Evolutionary conservation across 2,113 vertebrate genomes (phyloP).

Genomic region (Galeopterus variegatus): DNA sequence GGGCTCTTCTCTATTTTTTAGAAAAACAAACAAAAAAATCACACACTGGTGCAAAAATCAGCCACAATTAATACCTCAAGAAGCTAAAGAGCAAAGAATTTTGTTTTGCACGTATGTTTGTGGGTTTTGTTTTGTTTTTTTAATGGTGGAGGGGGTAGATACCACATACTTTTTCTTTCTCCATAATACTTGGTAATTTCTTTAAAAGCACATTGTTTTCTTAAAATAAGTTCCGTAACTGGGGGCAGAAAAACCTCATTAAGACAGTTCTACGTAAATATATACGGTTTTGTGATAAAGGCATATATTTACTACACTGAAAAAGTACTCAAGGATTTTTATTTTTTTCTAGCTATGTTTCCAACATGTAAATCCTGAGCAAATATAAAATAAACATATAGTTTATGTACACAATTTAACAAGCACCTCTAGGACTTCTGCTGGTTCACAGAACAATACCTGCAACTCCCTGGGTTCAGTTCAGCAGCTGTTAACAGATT

Average conservation of each 20-base stretch:
- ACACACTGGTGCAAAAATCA: conserved; percentile 81
- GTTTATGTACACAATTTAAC: conserved; percentile 48
- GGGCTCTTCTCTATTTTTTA: conserved; percentile 77
- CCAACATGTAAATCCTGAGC: conserved; percentile 61
- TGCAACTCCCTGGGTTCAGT: conserved; percentile 87
- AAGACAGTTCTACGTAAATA: conserved; percentile 55
- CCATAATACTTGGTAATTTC: background rate
- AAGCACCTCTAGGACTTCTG: conserved; percentile 67
- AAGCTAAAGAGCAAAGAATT: conserved; percentile 53
- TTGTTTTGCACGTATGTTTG: conserved; percentile 59
- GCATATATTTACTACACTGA: background rate
- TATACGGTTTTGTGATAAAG: conserved; percentile 55
- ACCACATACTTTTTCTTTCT: conserved; percentile 37
- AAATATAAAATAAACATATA: conserved; percentile 73
- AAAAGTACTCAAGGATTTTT: conserved; percentile 60
- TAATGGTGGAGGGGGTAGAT: background rate
- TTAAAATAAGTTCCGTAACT: conserved; percentile 50
- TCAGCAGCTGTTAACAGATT: conserved; percentile 90
- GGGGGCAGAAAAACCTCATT: background rate
- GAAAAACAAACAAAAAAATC: conserved; percentile 46
- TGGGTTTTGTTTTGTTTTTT: background rate
- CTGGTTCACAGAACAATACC: conserved; percentile 85
- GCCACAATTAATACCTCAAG: conserved; percentile 69
- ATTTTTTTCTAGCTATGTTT: conserved; percentile 60
- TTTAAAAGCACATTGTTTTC: conserved; percentile 63